Evolutionary conservation across 2,113 vertebrate genomes (phyloP).

Genomic region (Crotalus viridis): DNA sequence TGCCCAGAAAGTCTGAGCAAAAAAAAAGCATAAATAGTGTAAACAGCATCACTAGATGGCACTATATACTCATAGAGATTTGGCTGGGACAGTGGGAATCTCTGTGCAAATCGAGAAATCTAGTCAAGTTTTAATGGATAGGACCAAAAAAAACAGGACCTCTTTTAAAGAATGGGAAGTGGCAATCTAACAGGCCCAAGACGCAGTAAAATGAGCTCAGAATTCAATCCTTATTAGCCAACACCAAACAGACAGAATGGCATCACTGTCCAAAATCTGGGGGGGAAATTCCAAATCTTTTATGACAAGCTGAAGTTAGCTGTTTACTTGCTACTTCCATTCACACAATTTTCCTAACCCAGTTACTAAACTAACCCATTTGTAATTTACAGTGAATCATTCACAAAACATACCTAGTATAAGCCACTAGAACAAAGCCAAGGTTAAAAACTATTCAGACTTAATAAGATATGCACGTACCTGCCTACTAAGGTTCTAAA

Average conservation of each 20-base stretch:
- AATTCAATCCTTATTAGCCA: background rate
- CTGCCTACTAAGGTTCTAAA: background rate
- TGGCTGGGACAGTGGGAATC: background rate
- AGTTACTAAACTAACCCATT: background rate
- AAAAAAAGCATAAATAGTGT: background rate
- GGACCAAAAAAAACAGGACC: background rate
- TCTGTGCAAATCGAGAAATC: background rate
- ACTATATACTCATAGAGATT: background rate
- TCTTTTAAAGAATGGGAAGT: background rate
- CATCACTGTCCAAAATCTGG: background rate
- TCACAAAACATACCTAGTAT: background rate
- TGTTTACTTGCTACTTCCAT: background rate
- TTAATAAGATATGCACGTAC: background rate
- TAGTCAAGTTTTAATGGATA: background rate
- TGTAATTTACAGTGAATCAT: background rate
- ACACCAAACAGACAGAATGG: background rate
- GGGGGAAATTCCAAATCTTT: background rate
- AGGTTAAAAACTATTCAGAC: background rate
- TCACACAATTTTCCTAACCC: background rate
- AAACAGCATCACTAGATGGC: background rate
- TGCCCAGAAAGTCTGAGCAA: background rate
- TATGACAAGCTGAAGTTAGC: background rate
- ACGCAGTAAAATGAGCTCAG: background rate
- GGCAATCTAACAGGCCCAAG: background rate
- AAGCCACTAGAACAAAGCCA: background rate